Percentiles rank a stretch among this genome's conserved stretches.
Conservation (phyloP, 2,797 vertebrate species). For the Tarsius wallacei region DNA sequence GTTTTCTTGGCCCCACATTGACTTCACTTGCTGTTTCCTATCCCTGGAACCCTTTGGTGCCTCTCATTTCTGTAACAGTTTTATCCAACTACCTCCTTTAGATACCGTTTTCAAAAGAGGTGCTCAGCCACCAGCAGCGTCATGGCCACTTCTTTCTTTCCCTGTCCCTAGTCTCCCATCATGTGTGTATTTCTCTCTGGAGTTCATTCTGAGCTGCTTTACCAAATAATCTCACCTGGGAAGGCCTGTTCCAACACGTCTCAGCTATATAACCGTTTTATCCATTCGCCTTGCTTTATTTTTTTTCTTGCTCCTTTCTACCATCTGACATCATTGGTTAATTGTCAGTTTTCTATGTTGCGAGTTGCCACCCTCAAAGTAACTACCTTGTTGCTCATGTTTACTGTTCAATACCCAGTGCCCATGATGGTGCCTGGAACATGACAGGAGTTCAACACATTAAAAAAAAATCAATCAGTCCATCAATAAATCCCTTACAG, state of each 20-base stretch:
- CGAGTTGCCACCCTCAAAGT: neutral
- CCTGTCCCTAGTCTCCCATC: accelerated
- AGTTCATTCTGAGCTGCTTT: neutral
- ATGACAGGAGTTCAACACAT: neutral
- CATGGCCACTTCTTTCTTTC: neutral
- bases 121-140: accelerated
- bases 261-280: neutral
- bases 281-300: neutral
- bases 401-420: neutral
- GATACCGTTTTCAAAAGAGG: neutral
- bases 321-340: neutral
- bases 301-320: neutral
- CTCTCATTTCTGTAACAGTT: neutral
- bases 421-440: neutral
- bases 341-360: neutral
- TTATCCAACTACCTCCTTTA: neutral
- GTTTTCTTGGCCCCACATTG: accelerated
- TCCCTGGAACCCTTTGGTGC: neutral
- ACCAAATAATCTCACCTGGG: accelerated
- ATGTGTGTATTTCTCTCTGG: no score
- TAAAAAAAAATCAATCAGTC: neutral
- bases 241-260: neutral
- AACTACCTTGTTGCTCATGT: neutral
- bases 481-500: neutral
- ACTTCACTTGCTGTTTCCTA: neutral